Percentiles rank a stretch among this genome's conserved stretches.
Conservation (phyloP, 2,797 vertebrate species). For the Babyrousa celebensis region DNA sequence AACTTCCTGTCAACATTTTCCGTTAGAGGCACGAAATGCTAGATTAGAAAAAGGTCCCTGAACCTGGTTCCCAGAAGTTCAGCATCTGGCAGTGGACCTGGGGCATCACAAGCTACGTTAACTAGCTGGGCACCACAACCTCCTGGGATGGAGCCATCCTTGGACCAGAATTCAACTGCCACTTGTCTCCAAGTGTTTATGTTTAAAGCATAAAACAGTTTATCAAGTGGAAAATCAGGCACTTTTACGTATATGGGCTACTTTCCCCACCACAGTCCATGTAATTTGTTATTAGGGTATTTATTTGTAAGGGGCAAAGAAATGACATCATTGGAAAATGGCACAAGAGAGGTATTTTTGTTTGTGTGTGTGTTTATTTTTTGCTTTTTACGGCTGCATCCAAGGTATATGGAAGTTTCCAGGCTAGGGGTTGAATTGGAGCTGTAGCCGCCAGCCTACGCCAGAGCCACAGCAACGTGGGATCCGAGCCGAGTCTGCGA, state of each 20-base stretch:
- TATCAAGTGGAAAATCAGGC: conserved; percentile 9
- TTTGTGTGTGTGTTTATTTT: too few relatives aligned
- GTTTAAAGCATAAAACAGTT: conserved; percentile 22
- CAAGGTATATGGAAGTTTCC: too few relatives aligned
- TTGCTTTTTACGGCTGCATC: too few relatives aligned
- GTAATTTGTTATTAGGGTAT: conserved; percentile 31
- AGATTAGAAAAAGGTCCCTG: conserved; percentile 1
- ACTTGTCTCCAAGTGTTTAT: not conserved
- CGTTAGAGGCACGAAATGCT: not conserved
- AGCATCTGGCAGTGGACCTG: not conserved
- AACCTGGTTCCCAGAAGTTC: not conserved
- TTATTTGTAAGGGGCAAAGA: not conserved
- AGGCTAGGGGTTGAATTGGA: too few relatives aligned
- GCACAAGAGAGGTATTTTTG: conserved; percentile 1
- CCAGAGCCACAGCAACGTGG: too few relatives aligned
- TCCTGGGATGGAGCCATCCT: not conserved
- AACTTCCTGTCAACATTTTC: conserved; percentile 26
- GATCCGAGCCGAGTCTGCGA: too few relatives aligned
- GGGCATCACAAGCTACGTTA: not conserved
- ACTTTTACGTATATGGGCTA: not conserved
- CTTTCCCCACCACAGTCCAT: not conserved
- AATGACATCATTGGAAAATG: conserved; percentile 32
- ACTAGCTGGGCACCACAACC: not conserved
- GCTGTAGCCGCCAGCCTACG: too few relatives aligned
- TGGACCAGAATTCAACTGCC: not conserved